A percentile compares a stretch with the other conserved stretches of the same genome.
Evolutionary conservation across 2,113 vertebrate species (phyloP).

Genomic region (Kryptolebias marmoratus): DNA sequence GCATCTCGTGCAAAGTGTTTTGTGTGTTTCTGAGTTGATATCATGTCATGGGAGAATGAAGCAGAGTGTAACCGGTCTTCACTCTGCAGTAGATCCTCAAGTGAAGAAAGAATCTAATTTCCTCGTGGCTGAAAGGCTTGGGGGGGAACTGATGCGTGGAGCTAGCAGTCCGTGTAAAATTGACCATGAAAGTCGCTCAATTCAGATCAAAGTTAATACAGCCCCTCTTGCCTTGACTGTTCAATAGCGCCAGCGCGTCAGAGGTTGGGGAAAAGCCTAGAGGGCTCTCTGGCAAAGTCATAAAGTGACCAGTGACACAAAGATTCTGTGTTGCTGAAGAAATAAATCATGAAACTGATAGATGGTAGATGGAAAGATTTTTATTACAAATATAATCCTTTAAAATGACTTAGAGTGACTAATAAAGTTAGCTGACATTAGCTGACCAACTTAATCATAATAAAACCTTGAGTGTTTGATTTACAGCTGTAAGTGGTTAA

Average conservation of each 20-base stretch:
- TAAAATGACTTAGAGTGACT: too few species aligned
- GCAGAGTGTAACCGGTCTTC: slow-evolving; percentile 36
- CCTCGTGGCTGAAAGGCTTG: slow-evolving; percentile 52
- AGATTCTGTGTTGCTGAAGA: slow-evolving; percentile 8
- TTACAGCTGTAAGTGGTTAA: too few species aligned
- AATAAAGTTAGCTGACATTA: too few species aligned
- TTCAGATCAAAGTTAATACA: slow-evolving; percentile 78
- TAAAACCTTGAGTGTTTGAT: too few species aligned
- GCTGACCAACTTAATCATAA: too few species aligned
- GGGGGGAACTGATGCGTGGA: slow-evolving; percentile 63
- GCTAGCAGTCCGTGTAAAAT: slow-evolving; percentile 66
- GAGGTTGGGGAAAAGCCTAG: slow-evolving; percentile 44
- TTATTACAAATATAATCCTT: not conserved
- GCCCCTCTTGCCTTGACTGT: slow-evolving; percentile 47
- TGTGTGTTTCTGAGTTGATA: slow-evolving; percentile 3
- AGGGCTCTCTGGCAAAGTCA: slow-evolving; percentile 15
- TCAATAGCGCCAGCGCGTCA: slow-evolving; percentile 67
- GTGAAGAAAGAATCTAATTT: slow-evolving; percentile 65
- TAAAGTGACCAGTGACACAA: slow-evolving; percentile 18
- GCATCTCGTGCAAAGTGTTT: slow-evolving; percentile 6
- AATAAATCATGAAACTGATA: not conserved
- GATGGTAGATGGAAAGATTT: not conserved
- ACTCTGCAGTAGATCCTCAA: slow-evolving; percentile 56
- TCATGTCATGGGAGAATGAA: slow-evolving; percentile 30
- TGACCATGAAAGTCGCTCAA: slow-evolving; percentile 76